Conservation (phyloP, 2,888 invertebrate genomes). For the Trachelus troglodyta region DNA sequence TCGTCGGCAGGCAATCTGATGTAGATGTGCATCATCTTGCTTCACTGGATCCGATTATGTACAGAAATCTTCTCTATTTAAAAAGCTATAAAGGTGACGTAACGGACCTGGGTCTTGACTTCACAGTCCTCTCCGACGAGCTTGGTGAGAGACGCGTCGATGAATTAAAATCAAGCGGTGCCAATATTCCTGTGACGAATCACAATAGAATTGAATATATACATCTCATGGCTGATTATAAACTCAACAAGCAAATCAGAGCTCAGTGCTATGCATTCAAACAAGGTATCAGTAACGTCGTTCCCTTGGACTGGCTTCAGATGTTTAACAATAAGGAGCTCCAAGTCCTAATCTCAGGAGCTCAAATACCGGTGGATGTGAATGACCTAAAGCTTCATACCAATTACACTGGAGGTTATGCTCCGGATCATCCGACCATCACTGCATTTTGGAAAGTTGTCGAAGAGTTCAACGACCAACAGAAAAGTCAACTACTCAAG, state of each 20-base stretch:
- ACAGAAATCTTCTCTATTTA: slow-evolving; percentile 89
- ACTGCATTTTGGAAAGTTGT: slow-evolving; percentile 91
- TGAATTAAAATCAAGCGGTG: slow-evolving; percentile 91
- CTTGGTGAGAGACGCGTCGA: slow-evolving; percentile 90
- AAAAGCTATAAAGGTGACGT: slow-evolving; percentile 90
- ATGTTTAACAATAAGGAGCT: slow-evolving; percentile 96
- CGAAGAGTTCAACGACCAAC: slow-evolving; percentile 82
- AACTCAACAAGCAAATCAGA: slow-evolving; percentile 90
- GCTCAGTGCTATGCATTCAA: slow-evolving; percentile 90
- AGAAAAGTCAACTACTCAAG: slow-evolving; percentile 89
- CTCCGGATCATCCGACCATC: slow-evolving; percentile 85
- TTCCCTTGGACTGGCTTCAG: slow-evolving; percentile 91
- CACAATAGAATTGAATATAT: slow-evolving; percentile 97
- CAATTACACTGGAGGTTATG: slow-evolving; percentile 91
- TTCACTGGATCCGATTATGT: slow-evolving; percentile 91
- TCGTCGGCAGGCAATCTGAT: slow-evolving; percentile 81
- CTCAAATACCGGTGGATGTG: slow-evolving; percentile 92
- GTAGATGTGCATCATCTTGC: slow-evolving; percentile 93
- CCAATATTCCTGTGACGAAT: slow-evolving; percentile 89
- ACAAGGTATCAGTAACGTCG: slow-evolving; percentile 89
- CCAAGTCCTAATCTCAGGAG: slow-evolving; percentile 96
- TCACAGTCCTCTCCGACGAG: slow-evolving; percentile 90
- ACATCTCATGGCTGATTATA: slow-evolving; percentile 95
- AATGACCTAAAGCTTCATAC: slow-evolving; percentile 88
- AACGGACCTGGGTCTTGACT: slow-evolving; percentile 89